phyloP scores from a whole-genome alignment of 2,797 vertebrate genomes.

The Nasua narica region DNA sequence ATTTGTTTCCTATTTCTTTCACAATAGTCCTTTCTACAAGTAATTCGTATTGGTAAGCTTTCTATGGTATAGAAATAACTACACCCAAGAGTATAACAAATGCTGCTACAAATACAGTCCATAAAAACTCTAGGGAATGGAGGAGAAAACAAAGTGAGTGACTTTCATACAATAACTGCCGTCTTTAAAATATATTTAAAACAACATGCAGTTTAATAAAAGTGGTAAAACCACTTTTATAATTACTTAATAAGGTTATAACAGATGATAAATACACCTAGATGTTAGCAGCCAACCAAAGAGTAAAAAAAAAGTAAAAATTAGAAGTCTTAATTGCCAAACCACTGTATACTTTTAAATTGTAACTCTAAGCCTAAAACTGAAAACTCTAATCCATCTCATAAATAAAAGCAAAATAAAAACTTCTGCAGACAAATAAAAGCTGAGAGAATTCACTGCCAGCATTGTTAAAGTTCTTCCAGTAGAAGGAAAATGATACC shows the following conservation, averaged over 20 bases:
- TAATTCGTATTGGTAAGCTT: constrained; percentile 3
- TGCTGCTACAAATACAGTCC: neutral
- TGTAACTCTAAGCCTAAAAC: neutral
- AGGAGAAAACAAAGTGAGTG: neutral
- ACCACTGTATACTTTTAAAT: neutral
- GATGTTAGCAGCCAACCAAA: neutral
- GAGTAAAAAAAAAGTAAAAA: neutral
- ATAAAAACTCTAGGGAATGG: constrained; percentile 30
- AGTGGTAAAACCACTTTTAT: neutral
- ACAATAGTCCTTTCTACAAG: neutral
- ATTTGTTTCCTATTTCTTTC: neutral
- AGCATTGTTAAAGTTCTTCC: neutral
- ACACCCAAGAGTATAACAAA: constrained; percentile 18
- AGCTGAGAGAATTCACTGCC: neutral
- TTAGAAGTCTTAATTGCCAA: neutral
- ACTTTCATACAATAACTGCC: neutral
- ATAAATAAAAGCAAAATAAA: constrained; percentile 32
- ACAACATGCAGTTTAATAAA: neutral
- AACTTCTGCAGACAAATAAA: neutral
- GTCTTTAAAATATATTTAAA: neutral
- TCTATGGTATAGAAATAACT: constrained; percentile 31
- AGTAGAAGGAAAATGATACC: neutral
- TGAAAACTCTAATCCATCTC: neutral
- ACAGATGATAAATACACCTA: neutral
- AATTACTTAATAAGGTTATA: neutral